These are phyloP conservation scores for Solea solea DNA, from an alignment of 2,113 vertebrate genomes.

Conservation along the genomic window DNA sequence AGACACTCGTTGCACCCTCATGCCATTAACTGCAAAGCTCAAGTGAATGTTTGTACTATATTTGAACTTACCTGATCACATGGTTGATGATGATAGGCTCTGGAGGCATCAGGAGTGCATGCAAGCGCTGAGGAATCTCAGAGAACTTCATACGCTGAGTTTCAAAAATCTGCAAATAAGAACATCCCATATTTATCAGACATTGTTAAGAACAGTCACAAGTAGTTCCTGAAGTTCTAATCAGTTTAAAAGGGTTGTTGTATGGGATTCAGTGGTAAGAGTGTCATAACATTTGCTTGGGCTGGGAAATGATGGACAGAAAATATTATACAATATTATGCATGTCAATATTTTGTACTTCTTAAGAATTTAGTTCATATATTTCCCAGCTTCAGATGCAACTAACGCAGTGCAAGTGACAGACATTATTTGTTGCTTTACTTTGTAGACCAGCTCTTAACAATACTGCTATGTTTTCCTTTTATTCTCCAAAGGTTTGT, in stretches of 20 bases:
- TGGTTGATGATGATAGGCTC: constrained; percentile 99
- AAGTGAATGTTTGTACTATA: background rate
- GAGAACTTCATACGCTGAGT: constrained; percentile 97
- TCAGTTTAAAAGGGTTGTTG: no score
- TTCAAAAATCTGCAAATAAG: constrained; percentile 91
- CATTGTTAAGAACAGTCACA: background rate
- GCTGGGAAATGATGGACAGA: no score
- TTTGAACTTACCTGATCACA: constrained; percentile 90
- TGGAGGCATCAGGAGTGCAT: constrained; percentile 97
- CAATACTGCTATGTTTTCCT: background rate
- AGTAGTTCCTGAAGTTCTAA: background rate
- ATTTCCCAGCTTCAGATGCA: no score
- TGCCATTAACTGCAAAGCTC: no score
- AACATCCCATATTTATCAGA: background rate
- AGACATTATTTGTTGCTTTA: background rate
- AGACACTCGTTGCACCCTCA: no score
- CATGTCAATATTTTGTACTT: no score
- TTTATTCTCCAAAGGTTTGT: background rate
- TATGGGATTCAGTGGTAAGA: no score
- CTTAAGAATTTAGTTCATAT: no score
- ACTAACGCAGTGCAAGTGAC: background rate
- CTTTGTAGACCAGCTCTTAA: background rate
- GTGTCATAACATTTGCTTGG: no score
- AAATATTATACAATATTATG: no score
- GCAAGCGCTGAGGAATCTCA: constrained; percentile 96